These are phyloP conservation scores for Nomia melanderi DNA, from an alignment of 1,140 invertebrate species.

Conservation along the genomic window DNA sequence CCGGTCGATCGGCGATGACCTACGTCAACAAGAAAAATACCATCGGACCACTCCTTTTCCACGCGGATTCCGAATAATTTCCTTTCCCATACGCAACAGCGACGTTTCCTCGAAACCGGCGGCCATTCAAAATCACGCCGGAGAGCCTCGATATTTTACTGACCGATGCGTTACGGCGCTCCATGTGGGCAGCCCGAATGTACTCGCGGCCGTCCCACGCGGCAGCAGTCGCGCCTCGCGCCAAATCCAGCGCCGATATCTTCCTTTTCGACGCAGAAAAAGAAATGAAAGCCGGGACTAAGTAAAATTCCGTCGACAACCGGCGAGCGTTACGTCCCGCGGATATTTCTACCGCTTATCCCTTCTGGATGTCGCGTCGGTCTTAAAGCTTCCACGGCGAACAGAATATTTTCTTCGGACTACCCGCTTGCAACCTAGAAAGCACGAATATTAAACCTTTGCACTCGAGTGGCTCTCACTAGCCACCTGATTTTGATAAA, in stretches of 20 bases:
- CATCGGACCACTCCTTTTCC: not conserved
- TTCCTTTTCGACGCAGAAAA: conserved; percentile 21
- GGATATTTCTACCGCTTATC: not conserved
- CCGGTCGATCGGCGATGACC: not conserved
- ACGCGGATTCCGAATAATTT: not conserved
- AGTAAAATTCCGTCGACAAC: not conserved
- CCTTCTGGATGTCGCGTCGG: not conserved
- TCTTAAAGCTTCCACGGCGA: not conserved
- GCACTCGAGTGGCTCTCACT: too few species aligned
- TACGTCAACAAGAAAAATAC: not conserved
- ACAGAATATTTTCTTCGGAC: too few species aligned
- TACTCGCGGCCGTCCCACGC: conserved; percentile 45
- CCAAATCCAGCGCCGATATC: conserved; percentile 47
- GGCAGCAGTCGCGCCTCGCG: conserved; percentile 18
- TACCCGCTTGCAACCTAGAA: too few species aligned
- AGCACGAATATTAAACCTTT: too few species aligned
- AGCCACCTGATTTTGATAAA: too few species aligned
- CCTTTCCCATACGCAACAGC: not conserved
- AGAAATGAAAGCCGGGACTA: conserved; percentile 1
- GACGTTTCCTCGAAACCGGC: conserved; percentile 13
- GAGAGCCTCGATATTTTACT: conserved; percentile 35
- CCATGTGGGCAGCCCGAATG: conserved; percentile 48
- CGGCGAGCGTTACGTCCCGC: not conserved
- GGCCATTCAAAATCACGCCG: not conserved
- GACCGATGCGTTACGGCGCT: conserved; percentile 24